A percentile compares a stretch with the other conserved stretches of the same genome.
phyloP scores from a whole-genome alignment of 2,113 vertebrate species.

The Oncorhynchus clarkii region DNA sequence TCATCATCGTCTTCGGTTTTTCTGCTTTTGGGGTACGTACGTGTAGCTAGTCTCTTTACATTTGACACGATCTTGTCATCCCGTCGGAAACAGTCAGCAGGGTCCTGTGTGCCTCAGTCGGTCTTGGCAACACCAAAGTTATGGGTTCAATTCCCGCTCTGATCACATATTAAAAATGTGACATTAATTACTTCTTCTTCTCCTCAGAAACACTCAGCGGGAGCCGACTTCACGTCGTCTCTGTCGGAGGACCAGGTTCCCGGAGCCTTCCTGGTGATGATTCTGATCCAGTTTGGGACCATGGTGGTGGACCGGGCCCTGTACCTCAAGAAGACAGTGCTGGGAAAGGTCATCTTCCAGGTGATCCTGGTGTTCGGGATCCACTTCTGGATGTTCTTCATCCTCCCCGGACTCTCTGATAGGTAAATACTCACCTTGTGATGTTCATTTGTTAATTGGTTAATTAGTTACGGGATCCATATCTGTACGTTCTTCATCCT shows the following conservation, averaged over 20 bases:
- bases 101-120: too few relatives aligned
- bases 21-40: conserved; percentile 92
- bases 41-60: too few relatives aligned
- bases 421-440: conserved; percentile 74
- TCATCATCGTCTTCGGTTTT: conserved; percentile 98
- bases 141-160: too few relatives aligned
- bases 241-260: conserved; percentile 97
- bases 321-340: conserved; percentile 93
- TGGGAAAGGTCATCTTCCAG: conserved; percentile 96
- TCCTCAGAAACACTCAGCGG: conserved; percentile 17
- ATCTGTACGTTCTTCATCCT: too few relatives aligned
- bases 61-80: neutral
- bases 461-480: too few relatives aligned
- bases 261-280: conserved; percentile 94
- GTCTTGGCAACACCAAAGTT: too few relatives aligned
- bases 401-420: conserved; percentile 89
- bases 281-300: conserved; percentile 96
- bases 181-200: too few relatives aligned
- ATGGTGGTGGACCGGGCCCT: conserved; percentile 97
- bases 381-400: conserved; percentile 99
- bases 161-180: too few relatives aligned
- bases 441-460: neutral
- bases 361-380: conserved; percentile 97
- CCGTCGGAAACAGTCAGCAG: conserved; percentile 89
- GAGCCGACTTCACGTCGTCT: conserved; percentile 93